Conservation (phyloP, 2,888 invertebrate species). For the Polia nebulosa region DNA sequence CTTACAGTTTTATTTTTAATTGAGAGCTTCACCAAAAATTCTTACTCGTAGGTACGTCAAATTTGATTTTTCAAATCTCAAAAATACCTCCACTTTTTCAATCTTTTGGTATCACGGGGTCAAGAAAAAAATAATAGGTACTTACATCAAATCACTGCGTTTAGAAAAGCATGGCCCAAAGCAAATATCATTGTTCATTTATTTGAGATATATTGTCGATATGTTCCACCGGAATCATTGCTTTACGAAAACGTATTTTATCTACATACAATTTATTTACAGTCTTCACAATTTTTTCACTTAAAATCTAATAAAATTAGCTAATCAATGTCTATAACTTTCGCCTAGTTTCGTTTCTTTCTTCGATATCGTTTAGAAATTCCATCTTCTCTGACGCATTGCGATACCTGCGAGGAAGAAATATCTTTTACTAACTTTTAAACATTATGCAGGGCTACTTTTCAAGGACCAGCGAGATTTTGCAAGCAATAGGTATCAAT, state of each 20-base stretch:
- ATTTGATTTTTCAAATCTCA: background rate
- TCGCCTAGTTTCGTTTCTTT: constrained; percentile 79
- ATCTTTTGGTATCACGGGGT: background rate
- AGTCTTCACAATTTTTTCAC: constrained; percentile 84
- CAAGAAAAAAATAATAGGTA: background rate
- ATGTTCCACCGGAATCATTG: constrained; percentile 87
- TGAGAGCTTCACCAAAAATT: too few species aligned
- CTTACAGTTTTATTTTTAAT: background rate
- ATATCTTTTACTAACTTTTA: background rate
- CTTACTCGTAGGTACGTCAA: too few species aligned
- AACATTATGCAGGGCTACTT: too few species aligned
- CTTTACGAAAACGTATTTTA: constrained; percentile 75
- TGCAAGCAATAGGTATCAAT: too few species aligned
- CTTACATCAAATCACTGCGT: constrained; percentile 9
- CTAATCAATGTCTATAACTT: constrained; percentile 78
- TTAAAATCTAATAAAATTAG: constrained; percentile 65
- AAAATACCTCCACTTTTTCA: background rate
- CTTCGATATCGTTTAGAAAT: constrained; percentile 78
- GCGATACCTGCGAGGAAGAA: constrained; percentile 77
- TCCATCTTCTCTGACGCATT: constrained; percentile 73
- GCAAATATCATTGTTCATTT: constrained; percentile 53
- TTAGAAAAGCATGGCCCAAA: constrained; percentile 33
- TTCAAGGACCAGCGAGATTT: too few species aligned
- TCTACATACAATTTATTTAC: constrained; percentile 85
- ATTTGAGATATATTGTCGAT: constrained; percentile 85